Conservation (phyloP, 2,797 vertebrate species). For the Smutsia temminckii region DNA sequence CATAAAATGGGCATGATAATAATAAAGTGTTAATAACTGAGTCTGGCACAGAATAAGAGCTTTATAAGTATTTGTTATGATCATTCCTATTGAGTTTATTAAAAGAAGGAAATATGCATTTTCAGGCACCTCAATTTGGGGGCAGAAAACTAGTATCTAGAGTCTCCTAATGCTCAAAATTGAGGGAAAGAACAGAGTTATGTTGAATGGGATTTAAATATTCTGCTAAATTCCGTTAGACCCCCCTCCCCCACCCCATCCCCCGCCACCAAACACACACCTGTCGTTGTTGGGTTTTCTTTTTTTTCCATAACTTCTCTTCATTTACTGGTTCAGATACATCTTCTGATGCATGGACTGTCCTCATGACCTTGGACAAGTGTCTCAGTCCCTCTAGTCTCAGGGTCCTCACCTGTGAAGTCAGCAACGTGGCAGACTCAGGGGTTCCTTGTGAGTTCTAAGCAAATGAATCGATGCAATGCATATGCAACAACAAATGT, state of each 20-base stretch:
- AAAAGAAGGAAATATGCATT: neutral
- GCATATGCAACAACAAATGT: neutral
- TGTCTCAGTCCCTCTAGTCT: neutral
- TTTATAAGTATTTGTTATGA: neutral
- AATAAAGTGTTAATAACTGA: neutral
- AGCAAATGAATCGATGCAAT: neutral
- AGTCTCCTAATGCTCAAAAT: neutral
- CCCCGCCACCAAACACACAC: neutral
- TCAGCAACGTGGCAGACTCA: neutral
- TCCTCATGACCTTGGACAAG: neutral
- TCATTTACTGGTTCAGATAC: neutral
- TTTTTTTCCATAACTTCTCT: neutral
- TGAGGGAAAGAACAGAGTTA: neutral
- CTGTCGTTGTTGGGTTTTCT: no score
- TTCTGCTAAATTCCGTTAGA: neutral
- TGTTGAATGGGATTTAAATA: neutral
- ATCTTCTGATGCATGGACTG: neutral
- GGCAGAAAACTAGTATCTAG: neutral
- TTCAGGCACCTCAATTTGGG: neutral
- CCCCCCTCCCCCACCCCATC: accelerated
- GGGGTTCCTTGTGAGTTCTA: neutral
- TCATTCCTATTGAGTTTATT: neutral
- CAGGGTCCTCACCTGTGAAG: neutral
- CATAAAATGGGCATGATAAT: neutral
- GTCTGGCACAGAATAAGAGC: neutral